Conservation (phyloP, 37 sponge, comb jelly and placozoan species). For the Spongia lamella region DNA sequence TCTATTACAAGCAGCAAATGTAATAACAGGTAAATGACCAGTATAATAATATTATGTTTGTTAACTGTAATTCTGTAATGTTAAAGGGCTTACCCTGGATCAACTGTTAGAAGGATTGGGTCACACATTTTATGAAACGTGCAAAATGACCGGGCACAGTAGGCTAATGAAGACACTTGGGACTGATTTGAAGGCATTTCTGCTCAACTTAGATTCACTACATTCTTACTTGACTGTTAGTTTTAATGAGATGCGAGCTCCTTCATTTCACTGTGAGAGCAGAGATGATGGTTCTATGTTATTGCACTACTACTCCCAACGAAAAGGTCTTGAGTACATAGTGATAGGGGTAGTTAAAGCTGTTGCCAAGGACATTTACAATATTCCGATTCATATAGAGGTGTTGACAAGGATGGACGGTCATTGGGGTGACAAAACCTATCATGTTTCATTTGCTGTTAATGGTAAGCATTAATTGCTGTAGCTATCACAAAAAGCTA, state of each 20-base stretch:
- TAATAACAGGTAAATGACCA: conserved; percentile 35
- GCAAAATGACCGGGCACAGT: conserved; percentile 67
- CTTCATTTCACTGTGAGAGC: conserved; percentile 70
- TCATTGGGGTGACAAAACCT: too few relatives aligned
- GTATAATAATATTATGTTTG: neutral
- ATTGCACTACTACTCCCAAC: conserved; percentile 67
- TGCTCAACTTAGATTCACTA: conserved; percentile 72
- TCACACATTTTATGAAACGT: conserved; percentile 53
- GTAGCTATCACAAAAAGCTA: too few relatives aligned
- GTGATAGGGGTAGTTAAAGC: conserved; percentile 73
- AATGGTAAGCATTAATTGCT: too few relatives aligned
- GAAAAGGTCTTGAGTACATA: conserved; percentile 53
- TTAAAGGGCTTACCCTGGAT: conserved; percentile 44
- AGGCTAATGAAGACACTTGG: conserved; percentile 60
- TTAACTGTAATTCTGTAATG: neutral
- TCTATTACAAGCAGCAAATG: conserved; percentile 23
- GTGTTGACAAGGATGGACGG: neutral
- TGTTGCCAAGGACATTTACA: conserved; percentile 53
- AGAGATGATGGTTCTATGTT: conserved; percentile 9
- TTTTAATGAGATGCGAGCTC: conserved; percentile 71
- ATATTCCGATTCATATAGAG: conserved; percentile 34
- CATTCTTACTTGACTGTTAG: conserved; percentile 75
- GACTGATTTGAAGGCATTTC: conserved; percentile 54
- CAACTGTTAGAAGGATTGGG: conserved; percentile 65
- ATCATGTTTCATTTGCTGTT: too few relatives aligned